phyloP scores from a whole-genome alignment of 35 echinoderm and acorn worm species.

The Apostichopus californicus region DNA sequence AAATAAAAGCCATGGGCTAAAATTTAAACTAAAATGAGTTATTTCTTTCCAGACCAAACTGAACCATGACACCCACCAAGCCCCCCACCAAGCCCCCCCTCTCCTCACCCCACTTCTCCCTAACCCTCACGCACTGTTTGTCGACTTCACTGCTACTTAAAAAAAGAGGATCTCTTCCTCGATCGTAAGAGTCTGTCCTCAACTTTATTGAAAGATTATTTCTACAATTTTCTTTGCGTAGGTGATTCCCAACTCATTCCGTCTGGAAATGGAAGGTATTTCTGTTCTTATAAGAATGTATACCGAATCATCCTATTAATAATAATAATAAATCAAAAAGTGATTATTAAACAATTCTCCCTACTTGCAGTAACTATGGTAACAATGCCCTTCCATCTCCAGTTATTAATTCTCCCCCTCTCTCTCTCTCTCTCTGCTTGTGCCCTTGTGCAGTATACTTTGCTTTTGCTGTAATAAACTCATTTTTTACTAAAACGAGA shows the following conservation, averaged over 20 bases:
- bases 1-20: no score
- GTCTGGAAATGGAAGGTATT: background rate
- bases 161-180: no score
- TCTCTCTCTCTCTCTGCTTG: background rate
- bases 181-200: no score
- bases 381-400: background rate
- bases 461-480: background rate
- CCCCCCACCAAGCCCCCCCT: no score
- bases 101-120: no score
- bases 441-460: background rate
- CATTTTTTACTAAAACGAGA: background rate
- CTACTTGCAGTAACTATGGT: constrained; percentile 2
- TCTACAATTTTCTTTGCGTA: background rate
- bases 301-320: background rate
- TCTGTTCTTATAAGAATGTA: background rate
- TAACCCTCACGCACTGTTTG: no score
- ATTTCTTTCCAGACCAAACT: no score
- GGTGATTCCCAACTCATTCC: background rate
- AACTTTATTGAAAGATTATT: no score
- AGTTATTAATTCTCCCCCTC: background rate
- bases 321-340: background rate
- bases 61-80: no score
- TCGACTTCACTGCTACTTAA: no score
- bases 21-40: no score
- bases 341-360: constrained; percentile 2